phyloP scores from a whole-genome alignment of 2,797 vertebrate species.

The Coracias cyanogaster region DNA sequence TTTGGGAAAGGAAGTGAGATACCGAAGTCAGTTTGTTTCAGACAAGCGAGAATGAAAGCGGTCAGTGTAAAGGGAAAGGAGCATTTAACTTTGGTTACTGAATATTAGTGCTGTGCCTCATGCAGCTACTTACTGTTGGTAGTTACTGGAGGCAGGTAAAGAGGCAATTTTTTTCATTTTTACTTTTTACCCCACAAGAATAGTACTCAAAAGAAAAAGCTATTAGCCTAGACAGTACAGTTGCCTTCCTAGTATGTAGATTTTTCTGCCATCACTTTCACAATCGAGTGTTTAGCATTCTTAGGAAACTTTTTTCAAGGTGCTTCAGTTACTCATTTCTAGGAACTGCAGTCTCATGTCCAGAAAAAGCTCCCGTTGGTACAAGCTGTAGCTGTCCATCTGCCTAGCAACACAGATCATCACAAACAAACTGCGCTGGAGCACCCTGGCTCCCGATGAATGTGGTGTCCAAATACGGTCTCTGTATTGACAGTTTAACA shows the following conservation, averaged over 20 bases:
- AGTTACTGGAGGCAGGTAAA: background rate
- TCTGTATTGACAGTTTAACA: background rate
- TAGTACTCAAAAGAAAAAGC: background rate
- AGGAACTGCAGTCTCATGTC: slow-evolving; percentile 41
- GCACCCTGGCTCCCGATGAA: background rate
- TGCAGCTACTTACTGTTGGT: background rate
- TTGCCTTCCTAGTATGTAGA: background rate
- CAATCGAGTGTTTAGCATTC: slow-evolving; percentile 18
- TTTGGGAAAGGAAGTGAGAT: background rate
- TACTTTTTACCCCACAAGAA: background rate
- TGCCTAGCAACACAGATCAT: slow-evolving; percentile 43
- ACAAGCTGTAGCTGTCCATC: slow-evolving; percentile 25
- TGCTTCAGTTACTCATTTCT: slow-evolving; percentile 49
- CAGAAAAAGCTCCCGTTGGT: background rate
- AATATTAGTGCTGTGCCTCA: background rate
- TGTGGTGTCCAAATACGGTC: background rate
- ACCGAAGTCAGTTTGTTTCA: background rate
- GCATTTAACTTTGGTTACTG: background rate
- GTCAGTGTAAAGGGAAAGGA: background rate
- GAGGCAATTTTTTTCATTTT: background rate
- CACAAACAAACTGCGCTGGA: slow-evolving; percentile 22
- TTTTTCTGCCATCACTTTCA: background rate
- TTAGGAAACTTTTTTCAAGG: slow-evolving; percentile 20
- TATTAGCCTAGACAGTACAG: background rate
- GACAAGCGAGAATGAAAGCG: background rate